phyloP scores from a whole-genome alignment of 2,113 vertebrate genomes.

The Cervus canadensis region DNA sequence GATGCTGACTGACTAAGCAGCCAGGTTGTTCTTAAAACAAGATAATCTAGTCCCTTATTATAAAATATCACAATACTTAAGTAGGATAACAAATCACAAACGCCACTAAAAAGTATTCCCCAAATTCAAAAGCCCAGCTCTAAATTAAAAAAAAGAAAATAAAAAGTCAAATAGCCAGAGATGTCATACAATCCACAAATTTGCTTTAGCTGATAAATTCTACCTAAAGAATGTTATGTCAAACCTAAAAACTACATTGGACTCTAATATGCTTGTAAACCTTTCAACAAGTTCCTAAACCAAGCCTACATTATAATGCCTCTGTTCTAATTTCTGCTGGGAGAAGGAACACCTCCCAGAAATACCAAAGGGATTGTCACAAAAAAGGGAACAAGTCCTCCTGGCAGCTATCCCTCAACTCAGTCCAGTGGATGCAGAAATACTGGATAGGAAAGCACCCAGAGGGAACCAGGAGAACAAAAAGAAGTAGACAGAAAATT shows the following conservation, averaged over 20 bases:
- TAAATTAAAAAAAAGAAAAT: background rate
- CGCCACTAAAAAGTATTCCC: background rate
- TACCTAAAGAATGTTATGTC: background rate
- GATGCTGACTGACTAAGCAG: background rate
- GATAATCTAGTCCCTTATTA: background rate
- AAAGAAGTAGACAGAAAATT: background rate
- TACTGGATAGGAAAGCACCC: background rate
- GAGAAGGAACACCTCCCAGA: background rate
- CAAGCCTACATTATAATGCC: background rate
- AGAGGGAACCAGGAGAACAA: background rate
- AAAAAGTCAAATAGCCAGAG: constrained; percentile 10
- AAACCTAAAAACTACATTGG: background rate
- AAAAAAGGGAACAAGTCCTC: background rate
- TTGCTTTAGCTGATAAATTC: constrained; percentile 17
- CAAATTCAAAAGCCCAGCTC: constrained; percentile 5
- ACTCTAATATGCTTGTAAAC: background rate
- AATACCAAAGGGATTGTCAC: background rate
- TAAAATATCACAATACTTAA: background rate
- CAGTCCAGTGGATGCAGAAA: background rate
- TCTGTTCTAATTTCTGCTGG: constrained; percentile 9
- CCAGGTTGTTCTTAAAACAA: constrained; percentile 24
- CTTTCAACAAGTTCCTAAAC: background rate
- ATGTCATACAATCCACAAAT: constrained; percentile 1
- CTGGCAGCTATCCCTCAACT: background rate
- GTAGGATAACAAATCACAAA: background rate